Percentiles rank a stretch among this genome's conserved stretches.
phyloP scores from a whole-genome alignment of 2,888 invertebrate genomes.

The Lasioglossum malachurum region DNA sequence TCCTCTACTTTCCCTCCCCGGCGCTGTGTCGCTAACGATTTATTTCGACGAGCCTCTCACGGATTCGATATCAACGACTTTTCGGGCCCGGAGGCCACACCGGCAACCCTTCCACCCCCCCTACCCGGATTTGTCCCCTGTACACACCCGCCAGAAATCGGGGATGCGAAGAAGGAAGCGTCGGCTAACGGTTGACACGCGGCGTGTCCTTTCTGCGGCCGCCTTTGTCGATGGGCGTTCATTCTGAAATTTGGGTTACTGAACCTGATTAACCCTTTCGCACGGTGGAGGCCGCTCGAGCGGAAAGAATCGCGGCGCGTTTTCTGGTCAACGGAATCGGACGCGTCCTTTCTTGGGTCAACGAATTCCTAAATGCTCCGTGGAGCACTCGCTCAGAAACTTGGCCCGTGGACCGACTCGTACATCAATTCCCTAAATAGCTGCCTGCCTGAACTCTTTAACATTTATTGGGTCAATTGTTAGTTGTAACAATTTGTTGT shows the following conservation, averaged over 20 bases:
- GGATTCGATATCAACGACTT: conserved; percentile 74
- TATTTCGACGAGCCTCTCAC: conserved; percentile 67
- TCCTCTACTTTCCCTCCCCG: conserved; percentile 52
- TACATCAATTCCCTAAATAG: not conserved
- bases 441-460: not conserved
- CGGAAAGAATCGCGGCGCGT: conserved; percentile 21
- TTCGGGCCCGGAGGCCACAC: conserved; percentile 62
- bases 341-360: conserved; percentile 1
- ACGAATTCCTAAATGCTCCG: not conserved
- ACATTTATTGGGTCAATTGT: too few species aligned
- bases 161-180: conserved; percentile 24
- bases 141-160: conserved; percentile 32
- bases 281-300: conserved; percentile 15
- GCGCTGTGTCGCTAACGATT: conserved; percentile 66
- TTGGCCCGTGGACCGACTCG: not conserved
- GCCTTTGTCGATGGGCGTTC: conserved; percentile 46
- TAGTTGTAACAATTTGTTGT: not conserved
- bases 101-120: conserved; percentile 56
- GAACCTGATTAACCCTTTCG: conserved; percentile 53
- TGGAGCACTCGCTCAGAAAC: not conserved
- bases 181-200: conserved; percentile 49
- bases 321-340: not conserved
- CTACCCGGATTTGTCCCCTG: conserved; percentile 28
- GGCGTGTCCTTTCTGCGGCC: conserved; percentile 23
- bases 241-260: conserved; percentile 57